Conservation (phyloP, 2,113 vertebrate genomes). For the Bos indicus region DNA sequence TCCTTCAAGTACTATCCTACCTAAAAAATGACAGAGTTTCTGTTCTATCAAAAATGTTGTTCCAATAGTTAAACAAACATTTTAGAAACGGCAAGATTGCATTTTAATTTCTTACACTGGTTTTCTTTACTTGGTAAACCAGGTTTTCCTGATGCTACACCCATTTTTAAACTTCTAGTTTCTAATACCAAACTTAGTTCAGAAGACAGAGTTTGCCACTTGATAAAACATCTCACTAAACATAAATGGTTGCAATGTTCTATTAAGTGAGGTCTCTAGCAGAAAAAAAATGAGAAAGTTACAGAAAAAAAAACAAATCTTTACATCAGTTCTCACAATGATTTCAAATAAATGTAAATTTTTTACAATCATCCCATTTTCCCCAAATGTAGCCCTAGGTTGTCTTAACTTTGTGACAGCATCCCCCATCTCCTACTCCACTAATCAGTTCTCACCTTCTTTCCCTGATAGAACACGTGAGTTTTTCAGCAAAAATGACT, state of each 20-base stretch:
- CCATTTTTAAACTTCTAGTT: not conserved
- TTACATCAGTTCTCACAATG: conserved; percentile 35
- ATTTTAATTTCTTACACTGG: not conserved
- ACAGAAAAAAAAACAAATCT: conserved; percentile 34
- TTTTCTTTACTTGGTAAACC: not conserved
- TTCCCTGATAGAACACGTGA: conserved; percentile 29
- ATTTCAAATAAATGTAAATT: conserved; percentile 25
- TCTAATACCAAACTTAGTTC: conserved; percentile 30
- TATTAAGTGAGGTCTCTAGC: not conserved
- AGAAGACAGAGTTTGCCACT: not conserved
- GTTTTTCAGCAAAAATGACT: conserved; percentile 57
- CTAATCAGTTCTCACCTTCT: conserved; percentile 42
- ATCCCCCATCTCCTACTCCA: not conserved
- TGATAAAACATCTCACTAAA: conserved; percentile 30
- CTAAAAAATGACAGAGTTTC: not conserved
- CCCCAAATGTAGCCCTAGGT: not conserved
- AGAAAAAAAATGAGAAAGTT: conserved; percentile 16
- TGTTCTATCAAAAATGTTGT: not conserved
- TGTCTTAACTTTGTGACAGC: conserved; percentile 1
- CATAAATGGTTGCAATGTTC: not conserved
- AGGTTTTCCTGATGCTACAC: not conserved
- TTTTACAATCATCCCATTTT: conserved; percentile 33
- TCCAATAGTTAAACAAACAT: not conserved
- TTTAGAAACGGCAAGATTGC: not conserved
- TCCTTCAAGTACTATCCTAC: not conserved